These are phyloP conservation scores for Gnathonemus echidnorhynchus DNA, from an alignment of 2,113 vertebrate genomes.

Conservation along the genomic window DNA sequence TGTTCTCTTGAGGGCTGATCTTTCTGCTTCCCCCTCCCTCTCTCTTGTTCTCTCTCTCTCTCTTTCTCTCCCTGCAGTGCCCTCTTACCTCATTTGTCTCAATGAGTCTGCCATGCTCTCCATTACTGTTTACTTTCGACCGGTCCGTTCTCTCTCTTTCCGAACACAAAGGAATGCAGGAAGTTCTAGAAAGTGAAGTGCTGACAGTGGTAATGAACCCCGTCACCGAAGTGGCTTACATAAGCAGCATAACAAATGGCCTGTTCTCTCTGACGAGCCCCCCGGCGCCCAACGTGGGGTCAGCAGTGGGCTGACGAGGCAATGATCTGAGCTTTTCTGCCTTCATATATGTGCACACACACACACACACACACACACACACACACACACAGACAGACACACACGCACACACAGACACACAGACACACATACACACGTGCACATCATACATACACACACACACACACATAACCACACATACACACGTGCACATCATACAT, in stretches of 20 bases:
- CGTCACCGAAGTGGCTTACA: constrained; percentile 9
- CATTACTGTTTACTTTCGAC: constrained; percentile 11
- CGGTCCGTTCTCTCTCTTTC: background rate
- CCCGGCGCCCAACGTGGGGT: background rate
- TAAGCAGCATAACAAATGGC: background rate
- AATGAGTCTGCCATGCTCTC: background rate
- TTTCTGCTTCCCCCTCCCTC: background rate
- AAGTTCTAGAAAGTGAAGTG: constrained; percentile 1
- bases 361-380: background rate
- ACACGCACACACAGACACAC: too few species aligned
- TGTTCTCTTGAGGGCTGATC: background rate
- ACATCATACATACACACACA: background rate
- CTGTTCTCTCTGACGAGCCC: background rate
- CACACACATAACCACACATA: background rate
- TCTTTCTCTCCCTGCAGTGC: background rate
- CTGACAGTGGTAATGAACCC: constrained; percentile 4
- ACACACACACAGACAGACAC: background rate
- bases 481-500: too few species aligned
- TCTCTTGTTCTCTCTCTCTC: background rate
- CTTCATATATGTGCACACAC: background rate
- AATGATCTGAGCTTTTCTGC: background rate
- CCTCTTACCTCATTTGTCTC: background rate
- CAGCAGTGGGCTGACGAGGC: background rate
- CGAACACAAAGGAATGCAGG: constrained; percentile 10
- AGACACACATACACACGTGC: too few species aligned